A percentile compares a stretch with the other conserved stretches of the same genome.
Conservation (phyloP, 30 jellyfish, hydroid and myxozoan genomes). For the Chrysaora quinquecirrha region DNA sequence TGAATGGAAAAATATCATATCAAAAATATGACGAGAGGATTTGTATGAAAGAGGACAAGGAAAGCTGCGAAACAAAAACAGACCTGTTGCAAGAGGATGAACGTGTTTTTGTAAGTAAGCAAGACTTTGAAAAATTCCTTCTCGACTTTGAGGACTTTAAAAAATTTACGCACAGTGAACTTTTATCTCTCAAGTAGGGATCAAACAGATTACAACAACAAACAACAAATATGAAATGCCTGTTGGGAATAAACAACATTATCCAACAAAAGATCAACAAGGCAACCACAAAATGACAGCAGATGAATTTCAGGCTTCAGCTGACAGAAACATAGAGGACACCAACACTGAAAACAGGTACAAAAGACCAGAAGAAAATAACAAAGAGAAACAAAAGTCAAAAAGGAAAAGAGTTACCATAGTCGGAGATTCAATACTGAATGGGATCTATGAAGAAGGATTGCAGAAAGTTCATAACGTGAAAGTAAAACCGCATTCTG, state of each 20-base stretch:
- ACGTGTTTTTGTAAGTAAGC: neutral
- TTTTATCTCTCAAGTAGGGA: neutral
- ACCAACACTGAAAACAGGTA: neutral
- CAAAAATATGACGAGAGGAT: neutral
- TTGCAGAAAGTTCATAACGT: constrained; percentile 46
- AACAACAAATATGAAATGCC: neutral
- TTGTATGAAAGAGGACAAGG: neutral
- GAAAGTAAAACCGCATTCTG: constrained; percentile 36
- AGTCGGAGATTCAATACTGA: constrained; percentile 37
- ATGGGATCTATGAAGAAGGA: constrained; percentile 50
- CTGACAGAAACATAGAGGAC: neutral
- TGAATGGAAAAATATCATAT: neutral
- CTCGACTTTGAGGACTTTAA: neutral
- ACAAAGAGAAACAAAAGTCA: neutral
- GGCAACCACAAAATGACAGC: no score
- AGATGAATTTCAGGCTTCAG: neutral
- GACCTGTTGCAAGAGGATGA: neutral
- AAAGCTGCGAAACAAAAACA: neutral
- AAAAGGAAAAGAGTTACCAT: constrained; percentile 37
- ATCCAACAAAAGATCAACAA: no score
- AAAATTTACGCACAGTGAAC: neutral
- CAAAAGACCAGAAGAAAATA: neutral
- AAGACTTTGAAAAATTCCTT: neutral
- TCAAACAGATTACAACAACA: neutral
- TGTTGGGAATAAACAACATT: neutral